Evolutionary conservation across 2,113 vertebrate genomes (phyloP).

Genomic region (Aegithalos caudatus): DNA sequence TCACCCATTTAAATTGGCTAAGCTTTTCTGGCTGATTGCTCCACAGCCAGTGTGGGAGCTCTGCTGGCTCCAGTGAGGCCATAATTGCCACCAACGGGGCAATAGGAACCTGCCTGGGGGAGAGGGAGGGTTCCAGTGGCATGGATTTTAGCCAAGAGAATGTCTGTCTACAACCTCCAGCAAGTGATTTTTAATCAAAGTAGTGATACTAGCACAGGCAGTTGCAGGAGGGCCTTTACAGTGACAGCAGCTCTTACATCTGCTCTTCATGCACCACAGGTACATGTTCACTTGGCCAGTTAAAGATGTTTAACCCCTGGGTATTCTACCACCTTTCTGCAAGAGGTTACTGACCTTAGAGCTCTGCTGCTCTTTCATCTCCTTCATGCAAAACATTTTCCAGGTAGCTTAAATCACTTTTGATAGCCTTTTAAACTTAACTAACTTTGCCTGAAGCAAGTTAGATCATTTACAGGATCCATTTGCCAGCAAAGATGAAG

Average conservation of each 20-base stretch:
- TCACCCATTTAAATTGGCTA: background rate
- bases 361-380: constrained; percentile 17
- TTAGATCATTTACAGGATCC: background rate
- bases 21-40: constrained; percentile 25
- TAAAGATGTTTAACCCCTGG: background rate
- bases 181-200: constrained; percentile 28
- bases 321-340: background rate
- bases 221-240: background rate
- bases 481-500: background rate
- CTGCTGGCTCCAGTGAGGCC: background rate
- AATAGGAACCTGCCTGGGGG: background rate
- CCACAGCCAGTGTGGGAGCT: background rate
- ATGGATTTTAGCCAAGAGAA: background rate
- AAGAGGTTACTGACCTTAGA: background rate
- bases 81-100: background rate
- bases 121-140: background rate
- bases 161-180: background rate
- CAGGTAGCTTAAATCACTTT: constrained; percentile 10
- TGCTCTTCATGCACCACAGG: background rate
- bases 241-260: background rate
- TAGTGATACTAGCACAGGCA: background rate
- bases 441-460: constrained; percentile 33
- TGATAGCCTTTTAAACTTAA: constrained; percentile 36
- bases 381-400: background rate
- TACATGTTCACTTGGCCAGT: background rate